phyloP scores from a whole-genome alignment of 1,140 invertebrate genomes.

The Euglossa dilemma region DNA sequence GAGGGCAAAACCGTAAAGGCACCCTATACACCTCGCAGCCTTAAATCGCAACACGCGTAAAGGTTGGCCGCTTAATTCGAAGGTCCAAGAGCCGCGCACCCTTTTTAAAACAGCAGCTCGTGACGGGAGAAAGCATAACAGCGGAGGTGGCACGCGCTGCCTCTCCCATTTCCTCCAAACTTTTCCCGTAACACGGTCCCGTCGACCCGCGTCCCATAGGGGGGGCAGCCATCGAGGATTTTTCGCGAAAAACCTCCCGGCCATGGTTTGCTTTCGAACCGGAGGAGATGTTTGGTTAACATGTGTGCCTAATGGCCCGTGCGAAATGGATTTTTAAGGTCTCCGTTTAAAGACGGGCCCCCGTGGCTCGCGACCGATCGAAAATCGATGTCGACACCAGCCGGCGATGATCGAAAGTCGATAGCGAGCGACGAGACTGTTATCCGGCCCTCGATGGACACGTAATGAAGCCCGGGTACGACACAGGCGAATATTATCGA shows the following conservation, averaged over 20 bases:
- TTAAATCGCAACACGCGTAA: not conserved
- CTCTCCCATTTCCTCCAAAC: conserved; percentile 16
- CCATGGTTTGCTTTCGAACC: conserved; percentile 70
- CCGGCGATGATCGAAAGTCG: conserved; percentile 48
- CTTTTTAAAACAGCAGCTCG: not conserved
- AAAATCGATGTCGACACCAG: conserved; percentile 47
- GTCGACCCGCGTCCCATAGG: not conserved
- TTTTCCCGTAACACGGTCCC: conserved; percentile 37
- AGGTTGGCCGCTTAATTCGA: not conserved
- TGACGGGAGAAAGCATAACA: conserved; percentile 10
- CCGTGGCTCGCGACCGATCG: conserved; percentile 40
- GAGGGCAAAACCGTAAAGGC: too few relatives aligned
- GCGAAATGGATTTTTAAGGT: conserved; percentile 75
- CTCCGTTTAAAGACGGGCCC: conserved; percentile 56
- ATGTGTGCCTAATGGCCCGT: conserved; percentile 74
- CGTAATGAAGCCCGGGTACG: conserved; percentile 36
- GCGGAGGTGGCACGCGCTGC: conserved; percentile 17
- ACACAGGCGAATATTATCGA: conserved; percentile 20
- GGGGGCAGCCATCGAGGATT: conserved; percentile 42
- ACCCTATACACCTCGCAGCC: too few relatives aligned
- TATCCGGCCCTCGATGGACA: conserved; percentile 25
- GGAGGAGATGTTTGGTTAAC: conserved; percentile 74
- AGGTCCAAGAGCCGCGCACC: not conserved
- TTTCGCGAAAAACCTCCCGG: conserved; percentile 61
- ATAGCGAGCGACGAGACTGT: conserved; percentile 38